A percentile compares a stretch with the other conserved stretches of the same genome.
phyloP scores from a whole-genome alignment of 2,888 invertebrate species.

The Tanypteryx hageni region DNA sequence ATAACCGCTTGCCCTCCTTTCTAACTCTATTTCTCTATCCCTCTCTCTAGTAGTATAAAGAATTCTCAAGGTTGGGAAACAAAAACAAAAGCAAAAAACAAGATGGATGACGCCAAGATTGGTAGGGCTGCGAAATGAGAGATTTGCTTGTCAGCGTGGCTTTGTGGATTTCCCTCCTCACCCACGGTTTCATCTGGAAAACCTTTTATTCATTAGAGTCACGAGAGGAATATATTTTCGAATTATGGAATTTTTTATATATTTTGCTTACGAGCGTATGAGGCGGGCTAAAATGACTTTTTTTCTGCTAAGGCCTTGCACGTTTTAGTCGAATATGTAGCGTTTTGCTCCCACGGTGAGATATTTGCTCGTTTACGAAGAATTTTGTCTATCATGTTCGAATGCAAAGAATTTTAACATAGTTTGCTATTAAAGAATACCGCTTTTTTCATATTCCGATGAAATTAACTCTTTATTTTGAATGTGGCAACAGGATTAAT shows the following conservation, averaged over 20 bases:
- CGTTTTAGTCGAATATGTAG: background rate
- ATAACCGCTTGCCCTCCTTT: background rate
- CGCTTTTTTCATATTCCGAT: too few species aligned
- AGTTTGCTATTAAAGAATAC: too few species aligned
- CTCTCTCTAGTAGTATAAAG: background rate
- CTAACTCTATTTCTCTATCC: background rate
- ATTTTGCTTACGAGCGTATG: background rate
- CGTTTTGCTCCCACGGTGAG: too few species aligned
- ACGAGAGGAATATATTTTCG: conserved; percentile 47
- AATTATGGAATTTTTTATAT: background rate
- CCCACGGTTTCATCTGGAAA: conserved; percentile 34
- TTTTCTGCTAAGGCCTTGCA: background rate
- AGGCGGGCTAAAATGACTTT: background rate
- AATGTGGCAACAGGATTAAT: too few species aligned
- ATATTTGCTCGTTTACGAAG: too few species aligned
- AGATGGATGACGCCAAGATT: conserved; percentile 60
- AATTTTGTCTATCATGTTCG: too few species aligned
- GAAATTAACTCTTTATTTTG: too few species aligned
- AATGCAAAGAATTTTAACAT: too few species aligned
- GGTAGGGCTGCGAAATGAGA: conserved; percentile 14
- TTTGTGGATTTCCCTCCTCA: background rate
- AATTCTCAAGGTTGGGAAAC: conserved; percentile 3
- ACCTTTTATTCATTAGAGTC: conserved; percentile 60
- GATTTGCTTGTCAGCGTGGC: background rate
- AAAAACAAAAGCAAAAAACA: conserved; percentile 27